A percentile compares a stretch with the other conserved stretches of the same genome.
Evolutionary conservation across 2,888 invertebrate genomes (phyloP).

Genomic region (Cerastis leucographa): DNA sequence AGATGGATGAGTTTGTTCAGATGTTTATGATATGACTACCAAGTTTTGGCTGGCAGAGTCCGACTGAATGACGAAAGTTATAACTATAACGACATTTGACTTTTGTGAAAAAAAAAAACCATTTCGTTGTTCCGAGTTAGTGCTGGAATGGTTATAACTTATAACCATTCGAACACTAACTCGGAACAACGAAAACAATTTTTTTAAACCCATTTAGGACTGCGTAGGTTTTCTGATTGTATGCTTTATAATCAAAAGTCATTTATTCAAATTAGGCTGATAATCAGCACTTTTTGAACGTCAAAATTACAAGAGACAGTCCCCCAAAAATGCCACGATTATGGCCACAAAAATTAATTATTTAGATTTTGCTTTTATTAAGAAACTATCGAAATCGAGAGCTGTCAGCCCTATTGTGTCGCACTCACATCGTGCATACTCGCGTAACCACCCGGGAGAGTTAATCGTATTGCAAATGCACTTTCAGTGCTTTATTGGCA

Average conservation of each 20-base stretch:
- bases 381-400: neutral
- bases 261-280: too few species aligned
- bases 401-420: slow-evolving; percentile 60
- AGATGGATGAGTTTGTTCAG: neutral
- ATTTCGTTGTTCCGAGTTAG: too few species aligned
- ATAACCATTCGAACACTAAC: neutral
- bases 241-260: too few species aligned
- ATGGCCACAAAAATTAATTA: neutral
- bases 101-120: too few species aligned
- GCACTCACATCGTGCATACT: slow-evolving; percentile 64
- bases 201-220: neutral
- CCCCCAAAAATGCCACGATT: too few species aligned
- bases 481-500: slow-evolving; percentile 84
- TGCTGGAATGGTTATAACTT: too few species aligned
- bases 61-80: neutral
- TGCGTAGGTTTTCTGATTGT: neutral
- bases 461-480: slow-evolving; percentile 80
- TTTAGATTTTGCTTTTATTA: neutral
- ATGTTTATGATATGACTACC: neutral
- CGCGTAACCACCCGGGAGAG: slow-evolving; percentile 63
- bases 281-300: too few species aligned
- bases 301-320: too few species aligned
- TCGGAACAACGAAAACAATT: neutral
- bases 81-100: too few species aligned
- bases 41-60: neutral